Base-by-base conservation (phyloP, 2,888 invertebrate genomes). In the Keiferia lycopersicella region DNA sequence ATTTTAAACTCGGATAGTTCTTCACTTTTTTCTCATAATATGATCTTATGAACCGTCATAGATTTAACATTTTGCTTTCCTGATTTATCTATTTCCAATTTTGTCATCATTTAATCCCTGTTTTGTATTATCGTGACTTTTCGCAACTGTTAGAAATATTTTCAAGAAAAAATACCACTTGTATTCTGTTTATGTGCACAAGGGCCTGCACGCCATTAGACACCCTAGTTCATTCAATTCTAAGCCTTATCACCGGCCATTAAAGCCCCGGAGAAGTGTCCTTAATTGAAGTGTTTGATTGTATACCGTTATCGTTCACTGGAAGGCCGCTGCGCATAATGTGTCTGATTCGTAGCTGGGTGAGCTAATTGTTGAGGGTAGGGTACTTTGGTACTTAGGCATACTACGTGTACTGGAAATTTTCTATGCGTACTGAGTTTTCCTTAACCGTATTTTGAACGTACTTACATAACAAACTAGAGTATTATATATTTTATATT, bases 281-380 rank as follows among this genome's bases (percentile, higher is more conserved):
- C 8, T 71, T 45, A 56, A 56, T 56, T 56, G 51, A 53, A 53
- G 56, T 56, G 56, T 30, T 71, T 45, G 34, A 56, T 56, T 26
- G 56, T 50, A 66, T 68, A 66, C 69, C 68, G 70, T 74, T 82
- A 83, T 82, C 81, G 81, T 81, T 77, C 75, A 56, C 71, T 70
- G 73, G 81, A 82, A 86, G 86, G 84, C 83, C 84, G 82, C 80
- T 77, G 78, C 75, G 66, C 66, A 68, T 79, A 82, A 83, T 81
- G 74, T 73, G 74, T 70, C 80, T 80, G 79, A 86, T 87, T 84
- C 84, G 75, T 82, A 79, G 81, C 79, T 80, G 18, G 26, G 51
- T 58, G 39, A 57, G 20, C 51, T 66, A 66, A 66, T 66, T 66
- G 64, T 56, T 63, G 58, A 61, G 57, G 61, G 34, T 50, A 26